These are phyloP conservation scores for Canis aureus DNA, from an alignment of 2,113 vertebrate genomes.

Conservation along the genomic window DNA sequence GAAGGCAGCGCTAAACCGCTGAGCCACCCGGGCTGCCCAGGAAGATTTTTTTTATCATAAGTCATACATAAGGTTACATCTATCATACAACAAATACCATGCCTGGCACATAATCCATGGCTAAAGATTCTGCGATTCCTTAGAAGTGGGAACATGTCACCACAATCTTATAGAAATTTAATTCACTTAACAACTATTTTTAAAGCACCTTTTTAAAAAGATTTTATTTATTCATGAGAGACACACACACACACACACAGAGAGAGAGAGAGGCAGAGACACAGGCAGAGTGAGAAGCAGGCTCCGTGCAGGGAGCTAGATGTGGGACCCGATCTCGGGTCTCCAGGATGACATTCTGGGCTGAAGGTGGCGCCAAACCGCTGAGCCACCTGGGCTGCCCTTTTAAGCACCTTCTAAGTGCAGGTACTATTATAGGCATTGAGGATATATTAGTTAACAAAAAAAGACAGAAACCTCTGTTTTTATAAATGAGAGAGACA, in stretches of 20 bases:
- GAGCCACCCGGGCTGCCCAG: no score
- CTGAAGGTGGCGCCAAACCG: no score
- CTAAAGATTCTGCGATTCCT: not conserved
- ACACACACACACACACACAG: no score
- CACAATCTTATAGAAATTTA: not conserved
- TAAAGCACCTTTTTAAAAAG: not conserved
- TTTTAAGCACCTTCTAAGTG: not conserved
- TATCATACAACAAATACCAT: not conserved
- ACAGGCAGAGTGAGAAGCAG: no score
- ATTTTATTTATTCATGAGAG: no score
- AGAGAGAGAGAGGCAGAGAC: no score
- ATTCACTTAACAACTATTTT: not conserved
- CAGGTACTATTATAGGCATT: not conserved
- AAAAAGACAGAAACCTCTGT: not conserved
- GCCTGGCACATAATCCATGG: not conserved
- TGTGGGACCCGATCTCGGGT: no score
- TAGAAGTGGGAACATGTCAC: not conserved
- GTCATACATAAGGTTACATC: not conserved
- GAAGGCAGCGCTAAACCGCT: no score
- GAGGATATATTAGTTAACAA: not conserved
- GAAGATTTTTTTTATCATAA: not conserved
- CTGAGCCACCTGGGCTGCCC: no score
- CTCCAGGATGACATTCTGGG: no score
- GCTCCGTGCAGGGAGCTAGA: no score
- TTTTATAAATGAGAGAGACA: not conserved